Evolutionary conservation across 2,888 invertebrate species (phyloP), one percentile per base, ranked within the genome.

Genomic region (Lypha dubia): DNA sequence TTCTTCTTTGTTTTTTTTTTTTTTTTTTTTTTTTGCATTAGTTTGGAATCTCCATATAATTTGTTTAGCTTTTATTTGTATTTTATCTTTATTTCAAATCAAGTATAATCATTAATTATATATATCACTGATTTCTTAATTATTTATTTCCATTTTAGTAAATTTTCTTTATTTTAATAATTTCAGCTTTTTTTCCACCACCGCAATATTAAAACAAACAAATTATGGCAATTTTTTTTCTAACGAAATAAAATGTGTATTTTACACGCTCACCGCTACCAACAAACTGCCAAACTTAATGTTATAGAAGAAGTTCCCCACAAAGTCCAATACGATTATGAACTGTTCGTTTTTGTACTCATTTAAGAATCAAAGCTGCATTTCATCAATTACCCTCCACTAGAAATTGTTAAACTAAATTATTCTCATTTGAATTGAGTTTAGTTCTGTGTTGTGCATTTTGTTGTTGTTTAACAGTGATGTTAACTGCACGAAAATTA

Each of bases 231-330:
- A 13, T 44, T 46, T 58, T 17, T 68, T 41, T n/a, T n/a, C n/a
- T 49, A 8, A 76, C 63, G 56, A 75, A 79, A 65, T 35, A 49
- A 81, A 81, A 68, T 22, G 77, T 22, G 77, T 77, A 84, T 79
- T 79, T 74, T 51, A 74, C 81, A 70, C 81, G 68, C 84, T 84
- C 84, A 65, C 77, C 74, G 77, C 77, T 81, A 63, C 77, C 84
- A 81, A 81, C 81, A 74, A 79, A 84, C 84, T 84, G 46, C 13
- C 49, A 53, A 35, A 79, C 53, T 56, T 60, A 44, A 53, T 53
- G 32, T 56, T 46, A 20, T 13, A 77, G 46, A 68, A n/a, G 49
- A 51, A 67, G 38, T 17, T 32, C 79, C 70, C 60, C 56, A 79
- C 71, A 76, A 79, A 84, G 71, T 76, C 79, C 60, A 84, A 84